Base-by-base conservation (phyloP, 92 coral and sea anemone genomes). In the Meandrina meandrites region DNA sequence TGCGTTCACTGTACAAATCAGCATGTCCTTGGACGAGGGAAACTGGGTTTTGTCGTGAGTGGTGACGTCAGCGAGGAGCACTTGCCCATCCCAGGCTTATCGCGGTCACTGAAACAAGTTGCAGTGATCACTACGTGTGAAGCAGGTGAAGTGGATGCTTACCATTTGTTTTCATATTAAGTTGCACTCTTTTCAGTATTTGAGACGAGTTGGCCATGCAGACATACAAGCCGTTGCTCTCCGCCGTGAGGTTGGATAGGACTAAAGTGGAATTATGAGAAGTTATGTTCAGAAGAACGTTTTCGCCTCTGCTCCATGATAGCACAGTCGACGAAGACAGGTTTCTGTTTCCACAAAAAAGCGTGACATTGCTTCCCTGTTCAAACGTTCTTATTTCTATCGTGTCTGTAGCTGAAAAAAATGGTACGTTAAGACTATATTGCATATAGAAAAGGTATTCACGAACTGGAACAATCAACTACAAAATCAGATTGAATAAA, bases 291-390 rank as follows among this genome's bases (percentile, higher is more conserved):
- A 81, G 17, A 8, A 47, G 42, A 68, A 67, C 18, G 12, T 27
- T 21, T 47, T 48, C 76, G 77, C 66, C 78, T 70, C 69, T 81
- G 62, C 66, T 81, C 86, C 86, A 81, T 32, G 64, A 45, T 19
- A 81, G 27, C 18, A 8, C 31, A 7, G 64, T 67, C 16, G 47
- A 30, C 48, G 68, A 81, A 30, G 85, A 68, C 2, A 45, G n/a
- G 76, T 42, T 69, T 15, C 47, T 32, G 78, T 68, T 48, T 68
- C 86, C 86, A 81, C 86, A 81, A 27, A 37, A 31, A 69, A 81
- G 86, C 40, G 35, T 81, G 18, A 68, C 66, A 47, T 31, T 47
- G 45, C 77, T 32, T 69, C 86, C 86, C 35, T 10, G 30, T 56
- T 81, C 86, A 19, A 81, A 67, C 13, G 62, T 81, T 75, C 18